Base-by-base conservation (phyloP, 2,113 vertebrate species). In the Bostrychus sinensis region DNA sequence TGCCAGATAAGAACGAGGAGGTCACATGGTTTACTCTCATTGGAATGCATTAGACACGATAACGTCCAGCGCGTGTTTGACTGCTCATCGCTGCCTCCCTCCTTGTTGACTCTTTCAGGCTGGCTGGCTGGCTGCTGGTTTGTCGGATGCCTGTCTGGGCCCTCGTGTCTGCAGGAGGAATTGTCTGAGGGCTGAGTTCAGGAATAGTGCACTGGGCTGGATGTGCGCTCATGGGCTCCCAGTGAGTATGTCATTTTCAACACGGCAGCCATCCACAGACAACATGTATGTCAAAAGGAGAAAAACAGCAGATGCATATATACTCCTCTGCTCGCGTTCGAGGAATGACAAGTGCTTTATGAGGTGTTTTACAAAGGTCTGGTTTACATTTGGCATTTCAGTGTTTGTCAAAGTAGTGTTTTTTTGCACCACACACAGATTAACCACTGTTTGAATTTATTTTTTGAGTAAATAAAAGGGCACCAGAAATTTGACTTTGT, bases 21-120 rank as follows among this genome's bases (percentile, higher is more conserved):
- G 55, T 25, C 22, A 25, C 59, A 32, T 70, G 56, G 46, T 67
- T 62, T 71, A 74, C 67, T 68, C 38, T 42, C 60, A 72, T 26
- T 79, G 89, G 88, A 91, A 91, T 90, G 85, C 77, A 64, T 57
- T 59, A 72, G 46, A 67, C 64, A 70, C 62, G 74, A 72, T 84
- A 43, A 81, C 83, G 86, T 90, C n/a, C 65, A 75, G 77, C 69
- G 65, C 50, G 41, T 61, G 64, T 61, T 65, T 70, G 28, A 20
- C 50, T 56, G 79, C 84, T 83, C 64, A 81, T 85, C 80, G 75
- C 66, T 67, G 62, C 76, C 83, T 81, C 84, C 81, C 77, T 64
- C 55, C 50, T 69, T 62, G 62, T 37, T 59, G 37, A 64, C 64
- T 12, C 62, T 64, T 71, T 45, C 58, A 78, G 59, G 22, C 75